These are phyloP conservation scores for Typhlichthys eigenmanni DNA, from an alignment of 2,797 vertebrate species.

Conservation along the genomic window DNA sequence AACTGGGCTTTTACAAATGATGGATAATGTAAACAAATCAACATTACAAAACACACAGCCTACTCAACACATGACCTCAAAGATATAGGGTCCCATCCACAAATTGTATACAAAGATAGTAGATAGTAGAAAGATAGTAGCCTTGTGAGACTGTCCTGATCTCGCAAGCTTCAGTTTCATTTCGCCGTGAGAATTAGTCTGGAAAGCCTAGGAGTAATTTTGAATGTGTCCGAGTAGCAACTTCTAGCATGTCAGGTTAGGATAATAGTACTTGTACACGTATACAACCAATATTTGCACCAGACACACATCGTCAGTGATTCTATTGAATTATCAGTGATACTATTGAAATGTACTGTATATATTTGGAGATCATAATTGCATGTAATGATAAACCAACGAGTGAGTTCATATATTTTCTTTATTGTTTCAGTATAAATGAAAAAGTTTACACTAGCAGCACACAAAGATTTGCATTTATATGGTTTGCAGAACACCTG, in stretches of 20 bases:
- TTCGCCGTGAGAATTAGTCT: too few relatives aligned
- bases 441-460: conserved; percentile 6
- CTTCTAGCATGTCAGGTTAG: too few relatives aligned
- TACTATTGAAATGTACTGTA: neutral
- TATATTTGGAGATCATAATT: conserved; percentile 1
- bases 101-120: neutral
- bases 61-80: conserved; percentile 4
- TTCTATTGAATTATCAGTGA: conserved; percentile 2
- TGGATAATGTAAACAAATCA: conserved; percentile 34
- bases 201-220: too few relatives aligned
- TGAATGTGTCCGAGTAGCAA: too few relatives aligned
- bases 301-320: conserved; percentile 1
- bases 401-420: neutral
- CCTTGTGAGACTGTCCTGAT: too few relatives aligned
- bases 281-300: too few relatives aligned
- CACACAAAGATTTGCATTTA: conserved; percentile 74
- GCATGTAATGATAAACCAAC: neutral
- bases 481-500: conserved; percentile 72
- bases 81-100: neutral
- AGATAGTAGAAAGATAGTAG: too few relatives aligned
- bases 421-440: conserved; percentile 8
- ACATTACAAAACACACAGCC: conserved; percentile 9
- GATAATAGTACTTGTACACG: too few relatives aligned
- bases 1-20: conserved; percentile 31
- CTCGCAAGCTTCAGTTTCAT: too few relatives aligned